phyloP scores from a whole-genome alignment of 2,113 vertebrate species.

The Illadopsis cleaveri region DNA sequence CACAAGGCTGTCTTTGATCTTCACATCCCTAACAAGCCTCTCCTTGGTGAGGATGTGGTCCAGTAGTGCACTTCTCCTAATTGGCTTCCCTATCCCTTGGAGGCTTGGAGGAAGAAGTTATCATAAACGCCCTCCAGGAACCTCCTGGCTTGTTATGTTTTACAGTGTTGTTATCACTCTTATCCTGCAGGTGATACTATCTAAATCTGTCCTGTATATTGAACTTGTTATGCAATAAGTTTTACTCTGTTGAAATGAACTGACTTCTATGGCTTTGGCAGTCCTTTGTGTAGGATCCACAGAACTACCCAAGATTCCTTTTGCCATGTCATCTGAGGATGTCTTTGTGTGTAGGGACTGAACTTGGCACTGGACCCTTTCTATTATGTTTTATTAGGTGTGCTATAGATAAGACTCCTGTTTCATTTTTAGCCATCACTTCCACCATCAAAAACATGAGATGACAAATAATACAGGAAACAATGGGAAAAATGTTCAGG shows the following conservation, averaged over 20 bases:
- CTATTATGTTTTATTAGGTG: background rate
- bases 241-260: background rate
- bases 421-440: background rate
- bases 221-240: background rate
- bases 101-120: background rate
- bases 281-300: background rate
- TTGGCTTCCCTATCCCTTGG: background rate
- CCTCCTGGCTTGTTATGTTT: background rate
- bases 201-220: background rate
- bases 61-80: background rate
- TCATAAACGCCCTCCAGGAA: background rate
- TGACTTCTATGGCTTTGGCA: background rate
- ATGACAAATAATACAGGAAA: background rate
- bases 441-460: background rate
- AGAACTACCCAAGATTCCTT: background rate
- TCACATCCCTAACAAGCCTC: background rate
- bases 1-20: background rate
- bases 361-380: background rate
- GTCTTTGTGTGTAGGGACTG: background rate
- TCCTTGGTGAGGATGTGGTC: background rate
- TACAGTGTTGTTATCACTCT: background rate
- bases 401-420: background rate
- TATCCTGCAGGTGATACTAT: background rate
- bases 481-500: background rate
- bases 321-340: background rate